A percentile compares a stretch with the other conserved stretches of the same genome.
These are phyloP conservation scores for Noctua janthe DNA, from an alignment of 2,888 invertebrate genomes.

Conservation along the genomic window DNA sequence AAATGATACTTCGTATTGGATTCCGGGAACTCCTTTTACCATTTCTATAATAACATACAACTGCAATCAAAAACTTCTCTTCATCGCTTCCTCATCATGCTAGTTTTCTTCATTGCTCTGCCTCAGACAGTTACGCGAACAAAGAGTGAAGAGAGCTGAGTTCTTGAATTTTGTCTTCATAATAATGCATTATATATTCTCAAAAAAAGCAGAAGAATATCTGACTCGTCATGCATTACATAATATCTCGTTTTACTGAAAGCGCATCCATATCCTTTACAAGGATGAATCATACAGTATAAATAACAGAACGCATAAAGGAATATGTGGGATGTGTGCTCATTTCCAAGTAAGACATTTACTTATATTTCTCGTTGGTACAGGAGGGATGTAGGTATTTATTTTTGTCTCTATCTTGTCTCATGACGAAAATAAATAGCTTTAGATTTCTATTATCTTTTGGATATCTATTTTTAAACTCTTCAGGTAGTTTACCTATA, in stretches of 20 bases:
- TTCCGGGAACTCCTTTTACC: neutral
- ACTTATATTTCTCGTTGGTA: slow-evolving; percentile 6
- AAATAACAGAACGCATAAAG: slow-evolving; percentile 23
- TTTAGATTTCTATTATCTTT: neutral
- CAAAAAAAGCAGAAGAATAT: slow-evolving; percentile 6
- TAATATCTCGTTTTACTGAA: slow-evolving; percentile 35
- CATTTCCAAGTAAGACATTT: slow-evolving; percentile 43
- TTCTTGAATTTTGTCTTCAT: neutral
- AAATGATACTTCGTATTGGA: neutral
- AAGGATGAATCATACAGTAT: slow-evolving; percentile 38
- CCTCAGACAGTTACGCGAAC: neutral
- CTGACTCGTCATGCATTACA: slow-evolving; percentile 34
- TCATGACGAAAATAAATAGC: neutral
- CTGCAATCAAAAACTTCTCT: neutral
- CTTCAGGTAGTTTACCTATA: neutral
- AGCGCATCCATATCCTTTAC: slow-evolving; percentile 37
- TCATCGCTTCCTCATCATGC: neutral
- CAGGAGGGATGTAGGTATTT: neutral
- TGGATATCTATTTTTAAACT: neutral
- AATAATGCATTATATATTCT: neutral
- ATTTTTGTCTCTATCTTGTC: neutral
- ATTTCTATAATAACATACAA: neutral
- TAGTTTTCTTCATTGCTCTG: neutral
- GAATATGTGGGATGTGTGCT: slow-evolving; percentile 48
- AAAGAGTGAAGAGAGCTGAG: neutral